A percentile compares a stretch with the other conserved stretches of the same genome.
Evolutionary conservation across 2,113 vertebrate genomes (phyloP).

Genomic region (Oryzias curvinotus): DNA sequence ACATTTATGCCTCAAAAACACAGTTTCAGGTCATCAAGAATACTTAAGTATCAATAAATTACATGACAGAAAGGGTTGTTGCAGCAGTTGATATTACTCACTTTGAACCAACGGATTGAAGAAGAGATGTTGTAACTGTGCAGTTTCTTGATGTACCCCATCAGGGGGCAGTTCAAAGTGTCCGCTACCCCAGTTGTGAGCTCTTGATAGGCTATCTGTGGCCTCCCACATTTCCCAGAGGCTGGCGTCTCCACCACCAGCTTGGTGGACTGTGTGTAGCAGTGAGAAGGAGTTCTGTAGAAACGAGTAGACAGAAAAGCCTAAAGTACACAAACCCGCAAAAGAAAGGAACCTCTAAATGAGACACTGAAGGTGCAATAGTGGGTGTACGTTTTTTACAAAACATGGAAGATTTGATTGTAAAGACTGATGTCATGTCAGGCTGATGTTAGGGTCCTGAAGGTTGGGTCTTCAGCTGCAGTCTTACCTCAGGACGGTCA

Average conservation of each 20-base stretch:
- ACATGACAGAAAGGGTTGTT: too few relatives aligned
- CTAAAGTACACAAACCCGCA: neutral
- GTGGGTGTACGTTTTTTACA: too few relatives aligned
- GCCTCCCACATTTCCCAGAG: slow-evolving; percentile 39
- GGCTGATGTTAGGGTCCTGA: too few relatives aligned
- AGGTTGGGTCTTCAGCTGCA: neutral
- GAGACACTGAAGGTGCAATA: too few relatives aligned
- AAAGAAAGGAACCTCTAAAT: too few relatives aligned
- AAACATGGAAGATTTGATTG: too few relatives aligned
- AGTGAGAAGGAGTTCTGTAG: slow-evolving; percentile 58
- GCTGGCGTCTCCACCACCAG: slow-evolving; percentile 46
- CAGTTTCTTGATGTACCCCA: slow-evolving; percentile 65
- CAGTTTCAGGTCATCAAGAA: too few relatives aligned
- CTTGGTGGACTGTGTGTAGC: slow-evolving; percentile 53
- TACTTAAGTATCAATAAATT: too few relatives aligned
- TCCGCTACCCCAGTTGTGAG: slow-evolving; percentile 42
- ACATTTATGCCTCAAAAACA: too few relatives aligned
- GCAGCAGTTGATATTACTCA: slow-evolving; percentile 50
- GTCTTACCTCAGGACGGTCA: slow-evolving; percentile 74
- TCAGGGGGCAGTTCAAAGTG: slow-evolving; percentile 79
- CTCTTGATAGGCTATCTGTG: rapidly evolving
- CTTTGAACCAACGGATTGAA: slow-evolving; percentile 85
- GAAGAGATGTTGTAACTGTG: slow-evolving; percentile 63
- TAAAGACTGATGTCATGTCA: too few relatives aligned
- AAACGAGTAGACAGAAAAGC: neutral